Evolutionary conservation across 2,113 vertebrate species (phyloP).

Genomic region (Sula dactylatra): DNA sequence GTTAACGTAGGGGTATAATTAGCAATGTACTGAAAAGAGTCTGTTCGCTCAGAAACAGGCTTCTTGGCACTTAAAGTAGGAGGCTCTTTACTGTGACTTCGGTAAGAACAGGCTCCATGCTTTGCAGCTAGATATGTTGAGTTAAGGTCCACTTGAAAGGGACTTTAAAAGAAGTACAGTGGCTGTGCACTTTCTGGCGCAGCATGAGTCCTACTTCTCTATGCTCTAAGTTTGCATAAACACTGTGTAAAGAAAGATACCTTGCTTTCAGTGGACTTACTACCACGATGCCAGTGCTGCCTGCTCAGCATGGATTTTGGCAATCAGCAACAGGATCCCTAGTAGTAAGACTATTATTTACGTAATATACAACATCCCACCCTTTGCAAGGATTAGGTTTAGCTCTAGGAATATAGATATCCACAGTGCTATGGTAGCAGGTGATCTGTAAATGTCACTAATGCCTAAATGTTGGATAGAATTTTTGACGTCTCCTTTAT

Average conservation of each 20-base stretch:
- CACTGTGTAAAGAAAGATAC: background rate
- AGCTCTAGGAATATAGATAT: background rate
- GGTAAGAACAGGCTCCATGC: background rate
- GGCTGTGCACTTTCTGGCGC: rapidly evolving
- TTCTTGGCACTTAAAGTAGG: background rate
- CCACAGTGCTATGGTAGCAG: background rate
- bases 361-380: background rate
- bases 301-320: background rate
- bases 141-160: background rate
- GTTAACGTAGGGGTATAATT: background rate
- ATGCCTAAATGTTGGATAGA: background rate
- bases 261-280: background rate
- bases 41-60: background rate
- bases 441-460: background rate
- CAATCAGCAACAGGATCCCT: background rate
- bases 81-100: background rate
- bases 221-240: background rate
- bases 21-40: background rate
- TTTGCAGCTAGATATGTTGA: background rate
- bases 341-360: background rate
- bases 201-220: background rate
- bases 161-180: background rate
- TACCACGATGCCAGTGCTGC: background rate
- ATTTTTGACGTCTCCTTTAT: background rate
- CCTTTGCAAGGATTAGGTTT: background rate